Base-by-base conservation (phyloP, 2,888 invertebrate genomes). In the Eupithecia insigniata region DNA sequence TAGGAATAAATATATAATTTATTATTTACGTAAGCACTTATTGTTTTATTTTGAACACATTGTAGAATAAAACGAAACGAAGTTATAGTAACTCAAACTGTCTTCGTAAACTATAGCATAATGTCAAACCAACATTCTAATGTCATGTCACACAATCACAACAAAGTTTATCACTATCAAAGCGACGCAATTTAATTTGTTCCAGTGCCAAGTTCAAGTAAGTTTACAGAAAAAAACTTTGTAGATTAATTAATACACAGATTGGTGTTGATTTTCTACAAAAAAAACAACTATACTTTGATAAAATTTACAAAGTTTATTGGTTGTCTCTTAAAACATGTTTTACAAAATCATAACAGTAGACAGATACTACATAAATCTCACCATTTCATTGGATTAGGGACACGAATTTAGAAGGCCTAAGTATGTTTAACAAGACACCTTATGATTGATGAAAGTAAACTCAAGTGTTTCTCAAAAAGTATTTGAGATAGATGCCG, bases 201-300 rank as follows among this genome's bases (percentile, higher is more conserved):
- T 68, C 61, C 68, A 67, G 36, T 66, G 69, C 55, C 69, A 73
- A 73, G 72, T 70, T 67, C 72, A 67, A 39, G 7, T 8, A 51
- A 1, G 8, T 18, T 43, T 1, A 43, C 58, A 58, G 66, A 66
- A 60, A 32, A 61, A 14, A 60, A 43, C 18, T 32, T 0, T 30
- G 30, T 55, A 12, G 26, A 55, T 26, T 51, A 12, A 55, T n/a
- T n/a, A n/a, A n/a, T n/a, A 14, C 26, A 22, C 4, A 12, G 12
- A 30, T 28, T 55, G 2, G 7, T 22, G 51, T 22, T 22, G n/a
- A 46, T 0, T 8, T 3, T 30, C 30, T 60, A 30, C 28, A 58
- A 32, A 58, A 65, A 14, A 65, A 55, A 32, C 55, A 67, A 51
- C 51, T 18, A 18, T 2, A 51, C 10, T 51, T 26, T 55, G 26